These are phyloP conservation scores for Panthera uncia DNA, from an alignment of 2,113 vertebrate species.

Conservation along the genomic window DNA sequence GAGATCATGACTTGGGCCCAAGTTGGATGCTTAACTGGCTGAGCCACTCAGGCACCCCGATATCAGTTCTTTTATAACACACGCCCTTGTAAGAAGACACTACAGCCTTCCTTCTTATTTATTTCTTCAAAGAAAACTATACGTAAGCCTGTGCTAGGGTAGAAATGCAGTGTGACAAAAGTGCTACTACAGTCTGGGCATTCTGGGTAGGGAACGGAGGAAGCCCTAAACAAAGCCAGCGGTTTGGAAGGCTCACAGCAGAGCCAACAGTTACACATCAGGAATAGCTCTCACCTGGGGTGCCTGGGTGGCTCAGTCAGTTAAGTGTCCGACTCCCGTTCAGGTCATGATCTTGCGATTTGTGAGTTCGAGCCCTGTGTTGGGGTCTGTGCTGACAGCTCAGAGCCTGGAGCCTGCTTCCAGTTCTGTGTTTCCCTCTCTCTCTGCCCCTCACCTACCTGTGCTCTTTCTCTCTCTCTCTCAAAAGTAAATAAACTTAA, in stretches of 20 bases:
- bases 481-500: too few relatives aligned
- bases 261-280: neutral
- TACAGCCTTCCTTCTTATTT: neutral
- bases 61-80: neutral
- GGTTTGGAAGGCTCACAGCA: neutral
- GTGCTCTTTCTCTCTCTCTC: too few relatives aligned
- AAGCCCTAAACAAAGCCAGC: neutral
- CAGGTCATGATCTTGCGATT: too few relatives aligned
- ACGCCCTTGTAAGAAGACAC: neutral
- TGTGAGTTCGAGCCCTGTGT: too few relatives aligned
- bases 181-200: neutral
- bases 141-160: neutral
- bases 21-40: too few relatives aligned
- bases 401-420: too few relatives aligned
- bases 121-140: neutral
- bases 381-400: too few relatives aligned
- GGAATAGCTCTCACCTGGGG: neutral
- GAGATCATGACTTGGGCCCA: too few relatives aligned
- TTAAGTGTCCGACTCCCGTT: accelerated
- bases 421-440: too few relatives aligned
- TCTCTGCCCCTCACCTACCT: too few relatives aligned
- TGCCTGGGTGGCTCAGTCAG: too few relatives aligned
- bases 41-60: too few relatives aligned
- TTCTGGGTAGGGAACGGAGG: neutral
- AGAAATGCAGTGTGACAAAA: neutral